Conservation (phyloP, 64 coral and sea anemone species). For the Porites lutea region DNA sequence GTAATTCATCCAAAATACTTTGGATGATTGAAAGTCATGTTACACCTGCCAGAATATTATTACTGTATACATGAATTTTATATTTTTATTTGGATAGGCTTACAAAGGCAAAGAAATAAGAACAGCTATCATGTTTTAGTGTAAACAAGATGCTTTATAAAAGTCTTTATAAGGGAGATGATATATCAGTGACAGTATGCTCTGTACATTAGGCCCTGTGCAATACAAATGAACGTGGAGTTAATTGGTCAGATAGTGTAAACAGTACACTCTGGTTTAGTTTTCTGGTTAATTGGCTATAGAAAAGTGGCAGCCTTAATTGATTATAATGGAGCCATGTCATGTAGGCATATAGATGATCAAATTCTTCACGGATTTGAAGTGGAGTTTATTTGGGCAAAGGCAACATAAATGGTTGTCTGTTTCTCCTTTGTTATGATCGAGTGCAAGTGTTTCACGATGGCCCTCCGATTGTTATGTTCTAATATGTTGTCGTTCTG, state of each 20-base stretch:
- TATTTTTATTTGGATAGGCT: slow-evolving; percentile 21
- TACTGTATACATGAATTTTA: neutral
- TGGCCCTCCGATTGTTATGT: neutral
- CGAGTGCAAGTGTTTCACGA: neutral
- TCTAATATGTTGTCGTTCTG: slow-evolving; percentile 1
- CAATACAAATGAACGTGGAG: slow-evolving; percentile 44
- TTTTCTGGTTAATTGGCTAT: slow-evolving; percentile 88
- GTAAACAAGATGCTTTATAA: slow-evolving; percentile 26
- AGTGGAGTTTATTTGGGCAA: neutral
- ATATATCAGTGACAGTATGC: neutral
- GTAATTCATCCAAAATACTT: slow-evolving; percentile 40
- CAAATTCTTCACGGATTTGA: slow-evolving; percentile 46
- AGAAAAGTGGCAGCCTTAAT: slow-evolving; percentile 70
- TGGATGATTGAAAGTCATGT: neutral
- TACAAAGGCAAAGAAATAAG: neutral
- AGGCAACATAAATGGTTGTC: neutral
- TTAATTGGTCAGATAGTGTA: slow-evolving; percentile 79
- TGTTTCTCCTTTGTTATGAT: neutral
- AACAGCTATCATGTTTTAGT: slow-evolving; percentile 21
- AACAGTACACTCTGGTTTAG: slow-evolving; percentile 70
- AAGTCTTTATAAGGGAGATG: slow-evolving; percentile 24
- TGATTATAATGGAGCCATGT: slow-evolving; percentile 75
- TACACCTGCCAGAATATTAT: slow-evolving; percentile 1
- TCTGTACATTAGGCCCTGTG: slow-evolving; percentile 10
- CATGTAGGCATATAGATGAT: slow-evolving; percentile 59